Conservation (phyloP, 2,113 vertebrate species). For the Pygoscelis antarcticus region DNA sequence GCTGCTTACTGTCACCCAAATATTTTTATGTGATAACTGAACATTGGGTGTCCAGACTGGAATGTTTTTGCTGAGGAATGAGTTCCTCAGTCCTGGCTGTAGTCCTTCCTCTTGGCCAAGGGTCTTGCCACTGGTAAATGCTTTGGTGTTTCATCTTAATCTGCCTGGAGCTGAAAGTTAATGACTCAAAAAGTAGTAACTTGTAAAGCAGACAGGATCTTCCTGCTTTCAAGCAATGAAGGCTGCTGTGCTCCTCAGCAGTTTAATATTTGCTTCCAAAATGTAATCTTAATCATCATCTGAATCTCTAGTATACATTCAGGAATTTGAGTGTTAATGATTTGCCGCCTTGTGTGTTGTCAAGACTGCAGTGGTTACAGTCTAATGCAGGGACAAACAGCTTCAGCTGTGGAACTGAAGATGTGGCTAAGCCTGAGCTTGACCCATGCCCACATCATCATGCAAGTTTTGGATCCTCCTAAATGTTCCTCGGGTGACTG, state of each 20-base stretch:
- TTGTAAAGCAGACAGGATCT: neutral
- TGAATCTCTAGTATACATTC: neutral
- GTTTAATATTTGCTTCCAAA: neutral
- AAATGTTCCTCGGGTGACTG: neutral
- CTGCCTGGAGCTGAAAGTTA: neutral
- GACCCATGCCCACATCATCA: neutral
- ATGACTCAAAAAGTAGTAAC: neutral
- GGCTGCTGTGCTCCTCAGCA: neutral
- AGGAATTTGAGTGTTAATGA: neutral
- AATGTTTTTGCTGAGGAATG: neutral
- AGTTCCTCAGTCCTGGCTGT: neutral
- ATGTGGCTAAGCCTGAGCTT: neutral
- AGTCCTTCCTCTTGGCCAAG: neutral
- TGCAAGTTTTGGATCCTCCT: neutral
- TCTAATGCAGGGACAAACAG: neutral
- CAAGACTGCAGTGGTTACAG: neutral
- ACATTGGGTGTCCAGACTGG: neutral
- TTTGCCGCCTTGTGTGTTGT: rapidly evolving
- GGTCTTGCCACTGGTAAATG: neutral
- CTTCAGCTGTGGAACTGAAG: neutral
- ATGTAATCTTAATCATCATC: neutral
- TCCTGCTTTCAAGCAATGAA: neutral
- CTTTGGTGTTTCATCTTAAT: neutral
- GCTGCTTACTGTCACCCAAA: neutral
- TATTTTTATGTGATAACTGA: neutral